Evolutionary conservation across 1,140 invertebrate species (phyloP).

Genomic region (Drosophila littoralis): DNA sequence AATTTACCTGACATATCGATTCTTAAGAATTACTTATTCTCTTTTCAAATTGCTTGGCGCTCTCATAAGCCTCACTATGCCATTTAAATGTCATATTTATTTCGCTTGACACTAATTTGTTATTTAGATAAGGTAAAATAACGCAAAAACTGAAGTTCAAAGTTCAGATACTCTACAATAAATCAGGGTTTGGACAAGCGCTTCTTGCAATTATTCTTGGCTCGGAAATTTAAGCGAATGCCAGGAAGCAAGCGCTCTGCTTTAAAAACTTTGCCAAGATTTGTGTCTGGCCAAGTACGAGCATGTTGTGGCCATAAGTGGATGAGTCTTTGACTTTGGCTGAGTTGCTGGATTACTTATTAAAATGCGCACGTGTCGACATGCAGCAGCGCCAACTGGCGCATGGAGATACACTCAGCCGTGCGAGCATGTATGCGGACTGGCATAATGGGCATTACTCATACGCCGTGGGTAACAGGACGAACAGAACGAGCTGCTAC

Average conservation of each 20-base stretch:
- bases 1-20: too few relatives aligned
- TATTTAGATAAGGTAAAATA: too few relatives aligned
- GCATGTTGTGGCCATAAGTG: conserved; percentile 30
- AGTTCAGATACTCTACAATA: conserved; percentile 5
- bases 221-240: conserved; percentile 13
- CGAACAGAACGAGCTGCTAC: background rate
- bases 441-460: conserved; percentile 50
- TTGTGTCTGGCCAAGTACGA: conserved; percentile 15
- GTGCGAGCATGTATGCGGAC: conserved; percentile 10
- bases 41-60: too few relatives aligned
- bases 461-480: conserved; percentile 49
- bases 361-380: conserved; percentile 77
- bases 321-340: conserved; percentile 40
- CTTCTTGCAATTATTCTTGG: conserved; percentile 18
- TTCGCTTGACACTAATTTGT: too few relatives aligned
- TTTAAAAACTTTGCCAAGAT: conserved; percentile 56
- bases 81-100: too few relatives aligned
- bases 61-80: too few relatives aligned
- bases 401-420: conserved; percentile 64
- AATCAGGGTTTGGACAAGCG: conserved; percentile 7
- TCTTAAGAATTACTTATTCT: too few relatives aligned
- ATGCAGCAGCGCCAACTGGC: conserved; percentile 70
- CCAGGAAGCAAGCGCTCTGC: conserved; percentile 18
- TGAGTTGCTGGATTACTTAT: conserved; percentile 50
- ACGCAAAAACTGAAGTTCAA: conserved; percentile 15